Evolutionary conservation across 2,113 vertebrate genomes (phyloP), one percentile per base, ranked within the genome.

Genomic region (Dunckerocampus dactyliophorus): DNA sequence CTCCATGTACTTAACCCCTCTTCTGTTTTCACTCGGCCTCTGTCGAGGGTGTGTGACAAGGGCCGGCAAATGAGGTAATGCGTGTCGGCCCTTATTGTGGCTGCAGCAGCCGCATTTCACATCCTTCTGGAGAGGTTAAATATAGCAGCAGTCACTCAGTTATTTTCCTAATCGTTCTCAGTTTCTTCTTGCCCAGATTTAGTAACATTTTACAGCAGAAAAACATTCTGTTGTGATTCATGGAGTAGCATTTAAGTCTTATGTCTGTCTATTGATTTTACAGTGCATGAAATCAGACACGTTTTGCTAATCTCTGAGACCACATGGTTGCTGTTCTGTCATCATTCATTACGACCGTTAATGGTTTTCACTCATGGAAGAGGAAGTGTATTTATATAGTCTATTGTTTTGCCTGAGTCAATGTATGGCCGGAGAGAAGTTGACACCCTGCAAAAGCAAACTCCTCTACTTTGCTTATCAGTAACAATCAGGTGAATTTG

Each of bases 61-160:
- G 57, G 80, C 67, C 68, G 77, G 72, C 79, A 46, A 47, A 69
- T 79, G 71, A 83, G 71, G 74, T 83, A 51, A 79, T 88, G 82
- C 79, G 85, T 85, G 76, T 80, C 64, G 39, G 62, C 51, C 59
- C 56, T 78, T 54, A 59, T 74, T 80, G 76, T 59, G 74, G 76
- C 63, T 80, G 72, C 68, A 65, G 71, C 17, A 31, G 69, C 76
- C 71, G 65, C 75, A 69, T 80, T 83, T 87, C 79, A 82, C 79
- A 77, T 83, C 78, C 85, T 81, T 79, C 24, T 69, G 72, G 66
- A 67, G 75, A 72, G 65, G 83, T 74, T 88, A 87, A 82, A 84
- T 75, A 75, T 87, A 87, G 85, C 63, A 57, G 31, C 45, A 28
- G 49, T 63, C 60, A 71, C 75, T 67, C 60, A 55, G 51, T 62